Evolutionary conservation across 2,888 invertebrate species (phyloP).

Genomic region (Taphrorychus bicolor): DNA sequence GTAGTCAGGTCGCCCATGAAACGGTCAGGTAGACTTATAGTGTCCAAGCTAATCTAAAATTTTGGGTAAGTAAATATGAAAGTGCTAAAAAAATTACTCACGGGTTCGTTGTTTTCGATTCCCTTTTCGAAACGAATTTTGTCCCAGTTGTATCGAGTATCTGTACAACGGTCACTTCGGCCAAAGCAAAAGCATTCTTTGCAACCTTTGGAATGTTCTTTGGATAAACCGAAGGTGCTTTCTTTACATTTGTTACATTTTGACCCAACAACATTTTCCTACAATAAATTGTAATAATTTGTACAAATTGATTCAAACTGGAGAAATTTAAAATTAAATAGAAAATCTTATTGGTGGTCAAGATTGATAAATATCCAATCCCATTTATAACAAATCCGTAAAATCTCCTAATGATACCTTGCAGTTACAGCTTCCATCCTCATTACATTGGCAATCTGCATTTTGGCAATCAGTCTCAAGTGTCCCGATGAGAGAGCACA

Average conservation of each 20-base stretch:
- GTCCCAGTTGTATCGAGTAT: constrained; percentile 84
- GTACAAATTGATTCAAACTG: too few relatives aligned
- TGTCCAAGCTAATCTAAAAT: constrained; percentile 33
- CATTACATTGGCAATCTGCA: constrained; percentile 75
- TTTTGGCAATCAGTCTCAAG: constrained; percentile 56
- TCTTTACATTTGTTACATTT: constrained; percentile 84
- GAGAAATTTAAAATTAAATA: too few relatives aligned
- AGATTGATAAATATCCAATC: too few relatives aligned
- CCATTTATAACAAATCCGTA: constrained; percentile 24
- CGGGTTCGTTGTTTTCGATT: constrained; percentile 56
- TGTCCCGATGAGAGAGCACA: constrained; percentile 81
- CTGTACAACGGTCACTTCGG: constrained; percentile 78
- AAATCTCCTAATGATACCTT: too few relatives aligned
- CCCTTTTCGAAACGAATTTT: constrained; percentile 67
- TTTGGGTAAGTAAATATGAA: neutral
- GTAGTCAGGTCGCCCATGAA: constrained; percentile 88
- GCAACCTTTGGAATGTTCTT: constrained; percentile 78
- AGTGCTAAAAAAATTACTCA: constrained; percentile 35
- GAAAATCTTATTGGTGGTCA: too few relatives aligned
- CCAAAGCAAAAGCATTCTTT: constrained; percentile 97
- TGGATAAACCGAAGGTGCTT: constrained; percentile 86
- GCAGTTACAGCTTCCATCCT: constrained; percentile 87
- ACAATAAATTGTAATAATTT: constrained; percentile 13
- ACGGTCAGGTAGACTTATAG: constrained; percentile 70
- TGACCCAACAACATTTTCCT: constrained; percentile 83